phyloP scores from a whole-genome alignment of 2,797 vertebrate species.

The Manis pentadactyla region DNA sequence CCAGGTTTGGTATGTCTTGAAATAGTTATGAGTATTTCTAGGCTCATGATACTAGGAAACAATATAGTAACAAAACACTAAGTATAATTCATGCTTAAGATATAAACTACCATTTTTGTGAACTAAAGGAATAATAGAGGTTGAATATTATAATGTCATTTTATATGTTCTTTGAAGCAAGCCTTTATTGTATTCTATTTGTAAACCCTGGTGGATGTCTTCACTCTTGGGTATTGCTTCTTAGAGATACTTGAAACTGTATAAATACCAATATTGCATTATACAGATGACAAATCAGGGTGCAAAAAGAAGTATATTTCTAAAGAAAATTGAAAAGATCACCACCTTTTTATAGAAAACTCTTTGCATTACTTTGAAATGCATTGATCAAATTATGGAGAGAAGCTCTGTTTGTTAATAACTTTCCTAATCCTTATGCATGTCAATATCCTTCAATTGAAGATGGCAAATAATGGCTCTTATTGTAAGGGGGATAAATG shows the following conservation, averaged over 20 bases:
- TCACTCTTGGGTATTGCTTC: neutral
- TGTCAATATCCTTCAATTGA: neutral
- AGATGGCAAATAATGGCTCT: neutral
- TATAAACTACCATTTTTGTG: neutral
- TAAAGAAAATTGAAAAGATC: neutral
- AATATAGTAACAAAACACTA: neutral
- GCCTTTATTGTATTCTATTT: neutral
- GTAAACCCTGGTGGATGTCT: neutral
- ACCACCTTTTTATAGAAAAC: neutral
- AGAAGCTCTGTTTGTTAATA: neutral
- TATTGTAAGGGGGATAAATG: neutral
- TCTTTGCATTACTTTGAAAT: neutral
- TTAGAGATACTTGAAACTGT: neutral
- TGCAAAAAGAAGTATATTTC: neutral
- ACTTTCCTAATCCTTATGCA: neutral
- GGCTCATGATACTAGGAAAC: neutral
- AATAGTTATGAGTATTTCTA: neutral
- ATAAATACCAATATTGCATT: neutral
- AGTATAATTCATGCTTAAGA: neutral
- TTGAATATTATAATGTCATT: neutral
- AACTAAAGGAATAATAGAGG: neutral
- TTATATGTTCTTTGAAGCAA: neutral
- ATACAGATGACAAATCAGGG: neutral
- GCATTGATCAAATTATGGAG: neutral
- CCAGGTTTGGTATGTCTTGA: neutral